phyloP scores from a whole-genome alignment of 2,888 invertebrate genomes.

The Stenolophus ochropezus region DNA sequence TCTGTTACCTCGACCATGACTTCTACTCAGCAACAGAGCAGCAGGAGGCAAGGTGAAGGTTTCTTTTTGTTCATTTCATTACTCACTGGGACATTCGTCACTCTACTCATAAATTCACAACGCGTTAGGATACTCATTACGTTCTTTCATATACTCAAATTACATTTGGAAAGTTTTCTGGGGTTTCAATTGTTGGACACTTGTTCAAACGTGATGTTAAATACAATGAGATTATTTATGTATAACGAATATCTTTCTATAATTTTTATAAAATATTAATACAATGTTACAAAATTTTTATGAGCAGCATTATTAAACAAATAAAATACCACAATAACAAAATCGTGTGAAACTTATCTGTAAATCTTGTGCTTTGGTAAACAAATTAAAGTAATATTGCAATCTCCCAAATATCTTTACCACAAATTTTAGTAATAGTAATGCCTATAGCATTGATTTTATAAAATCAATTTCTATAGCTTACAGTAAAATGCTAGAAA shows the following conservation, averaged over 20 bases:
- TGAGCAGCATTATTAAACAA: too few relatives aligned
- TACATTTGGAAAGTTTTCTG: constrained; percentile 14
- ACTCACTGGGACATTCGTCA: constrained; percentile 10
- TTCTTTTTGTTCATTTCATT: constrained; percentile 37
- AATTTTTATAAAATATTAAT: neutral
- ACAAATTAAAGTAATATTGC: too few relatives aligned
- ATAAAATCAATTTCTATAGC: too few relatives aligned
- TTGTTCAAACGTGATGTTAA: too few relatives aligned
- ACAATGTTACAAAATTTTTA: neutral
- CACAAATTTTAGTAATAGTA: too few relatives aligned
- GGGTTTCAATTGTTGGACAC: neutral
- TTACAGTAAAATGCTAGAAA: too few relatives aligned
- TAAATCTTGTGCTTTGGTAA: too few relatives aligned
- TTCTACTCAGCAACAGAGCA: constrained; percentile 6
- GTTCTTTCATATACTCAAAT: neutral
- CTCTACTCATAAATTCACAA: neutral
- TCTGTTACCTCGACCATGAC: constrained; percentile 42
- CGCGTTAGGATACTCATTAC: neutral
- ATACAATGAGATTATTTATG: too few relatives aligned
- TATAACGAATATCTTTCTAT: neutral
- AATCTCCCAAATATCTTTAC: too few relatives aligned
- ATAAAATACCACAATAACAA: too few relatives aligned
- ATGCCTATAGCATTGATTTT: too few relatives aligned
- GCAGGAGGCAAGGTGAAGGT: constrained; percentile 13
- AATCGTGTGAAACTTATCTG: too few relatives aligned